Evolutionary conservation across 2,113 vertebrate species (phyloP).

Genomic region (Oreocharis arfaki): DNA sequence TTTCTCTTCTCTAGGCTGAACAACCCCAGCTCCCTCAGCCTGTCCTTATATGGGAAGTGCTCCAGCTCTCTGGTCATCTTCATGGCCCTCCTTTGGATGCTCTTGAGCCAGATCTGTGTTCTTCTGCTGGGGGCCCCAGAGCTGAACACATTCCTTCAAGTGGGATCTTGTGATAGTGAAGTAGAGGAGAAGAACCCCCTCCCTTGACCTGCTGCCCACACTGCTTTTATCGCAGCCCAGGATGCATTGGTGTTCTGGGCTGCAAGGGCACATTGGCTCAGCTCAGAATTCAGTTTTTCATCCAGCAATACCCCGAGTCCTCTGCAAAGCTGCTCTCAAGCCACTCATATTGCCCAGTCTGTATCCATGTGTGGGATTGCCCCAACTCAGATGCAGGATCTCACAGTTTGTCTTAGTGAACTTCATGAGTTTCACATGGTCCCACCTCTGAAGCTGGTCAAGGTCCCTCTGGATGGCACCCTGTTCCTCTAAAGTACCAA

Average conservation of each 20-base stretch:
- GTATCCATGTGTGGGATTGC: neutral
- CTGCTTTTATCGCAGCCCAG: neutral
- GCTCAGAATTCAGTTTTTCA: neutral
- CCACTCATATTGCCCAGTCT: neutral
- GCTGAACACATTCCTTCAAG: neutral
- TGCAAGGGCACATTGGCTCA: neutral
- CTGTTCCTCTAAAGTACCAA: neutral
- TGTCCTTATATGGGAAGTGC: neutral
- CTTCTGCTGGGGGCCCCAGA: neutral
- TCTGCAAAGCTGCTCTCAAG: neutral
- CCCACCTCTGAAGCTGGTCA: neutral
- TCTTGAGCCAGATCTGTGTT: neutral
- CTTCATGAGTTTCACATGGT: neutral
- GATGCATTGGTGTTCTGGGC: neutral
- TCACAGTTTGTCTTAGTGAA: neutral
- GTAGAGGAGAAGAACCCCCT: neutral
- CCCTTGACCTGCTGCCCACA: neutral
- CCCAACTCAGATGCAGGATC: neutral
- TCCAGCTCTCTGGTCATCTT: neutral
- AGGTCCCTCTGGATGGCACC: neutral
- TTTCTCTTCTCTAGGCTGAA: neutral
- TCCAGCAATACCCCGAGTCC: rapidly evolving
- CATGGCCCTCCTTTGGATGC: neutral
- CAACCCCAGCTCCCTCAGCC: neutral
- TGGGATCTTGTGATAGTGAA: neutral